These are phyloP conservation scores for Orthosia incerta DNA, from an alignment of 2,888 invertebrate genomes.

Conservation along the genomic window DNA sequence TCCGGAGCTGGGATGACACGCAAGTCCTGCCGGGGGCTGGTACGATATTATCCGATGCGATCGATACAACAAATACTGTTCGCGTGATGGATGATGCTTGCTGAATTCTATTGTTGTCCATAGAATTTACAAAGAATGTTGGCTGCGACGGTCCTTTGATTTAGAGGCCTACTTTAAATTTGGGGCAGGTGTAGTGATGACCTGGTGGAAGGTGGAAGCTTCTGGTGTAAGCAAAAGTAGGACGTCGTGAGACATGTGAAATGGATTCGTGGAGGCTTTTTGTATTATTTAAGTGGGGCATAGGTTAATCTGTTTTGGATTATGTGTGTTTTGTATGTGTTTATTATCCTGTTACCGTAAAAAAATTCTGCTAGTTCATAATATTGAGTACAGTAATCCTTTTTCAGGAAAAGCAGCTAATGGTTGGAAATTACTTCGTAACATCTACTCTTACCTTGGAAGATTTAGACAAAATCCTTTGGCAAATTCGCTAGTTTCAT, in stretches of 20 bases:
- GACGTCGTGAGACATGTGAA: slow-evolving; percentile 19
- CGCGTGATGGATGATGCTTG: slow-evolving; percentile 85
- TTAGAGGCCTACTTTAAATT: slow-evolving; percentile 60
- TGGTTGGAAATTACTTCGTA: background rate
- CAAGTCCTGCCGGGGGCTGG: slow-evolving; percentile 80
- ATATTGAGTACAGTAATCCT: too few relatives aligned
- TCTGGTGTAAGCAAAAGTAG: slow-evolving; percentile 26
- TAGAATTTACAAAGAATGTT: slow-evolving; percentile 66
- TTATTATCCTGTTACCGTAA: background rate
- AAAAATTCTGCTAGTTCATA: too few relatives aligned
- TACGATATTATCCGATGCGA: slow-evolving; percentile 76
- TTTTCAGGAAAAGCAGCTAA: background rate
- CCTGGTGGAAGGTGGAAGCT: slow-evolving; percentile 50
- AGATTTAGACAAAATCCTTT: background rate
- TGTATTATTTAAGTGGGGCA: slow-evolving; percentile 29
- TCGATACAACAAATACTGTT: slow-evolving; percentile 87
- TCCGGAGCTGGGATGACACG: slow-evolving; percentile 66
- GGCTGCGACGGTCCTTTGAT: slow-evolving; percentile 58
- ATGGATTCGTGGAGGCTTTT: slow-evolving; percentile 23
- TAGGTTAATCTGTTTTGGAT: slow-evolving; percentile 5
- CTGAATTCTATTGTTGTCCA: slow-evolving; percentile 76
- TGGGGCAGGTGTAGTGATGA: slow-evolving; percentile 55
- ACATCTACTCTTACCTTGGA: background rate
- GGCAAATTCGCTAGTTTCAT: background rate
- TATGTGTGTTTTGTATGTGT: background rate